Evolutionary conservation across 2,797 vertebrate species (phyloP), one percentile per base, ranked within the genome.

Genomic region (Gambusia yucatana): DNA sequence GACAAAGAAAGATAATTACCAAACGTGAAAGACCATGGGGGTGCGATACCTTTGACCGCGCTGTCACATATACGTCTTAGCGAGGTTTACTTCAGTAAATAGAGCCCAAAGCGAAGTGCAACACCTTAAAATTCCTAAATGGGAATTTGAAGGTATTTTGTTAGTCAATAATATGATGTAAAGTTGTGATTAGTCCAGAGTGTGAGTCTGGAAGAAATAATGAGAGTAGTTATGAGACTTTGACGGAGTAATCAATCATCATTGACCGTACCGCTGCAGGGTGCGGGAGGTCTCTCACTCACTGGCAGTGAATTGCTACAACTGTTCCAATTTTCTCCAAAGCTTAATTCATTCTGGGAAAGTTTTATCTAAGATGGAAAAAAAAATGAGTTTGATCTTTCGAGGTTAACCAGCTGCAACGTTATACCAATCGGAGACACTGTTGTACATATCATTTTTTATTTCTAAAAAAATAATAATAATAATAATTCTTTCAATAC

Each of bases 201-300:
- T 82, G 55, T 16, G 80, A 63, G 71, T 86, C 52, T 77, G 77
- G 84, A 76, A 83, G 84, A 92, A 90, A 87, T 89, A 94, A 93
- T 90, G 91, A 91, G 87, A 75, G 83, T 81, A 85, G 86, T 92
- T 92, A 92, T 92, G 91, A 91, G 89, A 79, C 87, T 77, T 85
- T 81, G 90, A 91, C 73, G 78, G 83, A 81, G 86, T 91, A 88
- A 94, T 94, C 90, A 91, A 94, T 94, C 92, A 93, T 93, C 90
- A 92, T 89, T 86, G 92, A 93, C 89, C 89, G 87, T 82, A 77
- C 87, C 74, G 88, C 83, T 89, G 89, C 86, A 85, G 89, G 85
- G 85, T 84, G 83, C 78, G 79, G 67, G 84, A 86, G 82, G 85
- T 80, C 78, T 82, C 90, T 91, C 87, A 80, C 78, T 91, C 79